Conservation (phyloP, 23 tunicate genomes). For the Ciona savignyi region DNA sequence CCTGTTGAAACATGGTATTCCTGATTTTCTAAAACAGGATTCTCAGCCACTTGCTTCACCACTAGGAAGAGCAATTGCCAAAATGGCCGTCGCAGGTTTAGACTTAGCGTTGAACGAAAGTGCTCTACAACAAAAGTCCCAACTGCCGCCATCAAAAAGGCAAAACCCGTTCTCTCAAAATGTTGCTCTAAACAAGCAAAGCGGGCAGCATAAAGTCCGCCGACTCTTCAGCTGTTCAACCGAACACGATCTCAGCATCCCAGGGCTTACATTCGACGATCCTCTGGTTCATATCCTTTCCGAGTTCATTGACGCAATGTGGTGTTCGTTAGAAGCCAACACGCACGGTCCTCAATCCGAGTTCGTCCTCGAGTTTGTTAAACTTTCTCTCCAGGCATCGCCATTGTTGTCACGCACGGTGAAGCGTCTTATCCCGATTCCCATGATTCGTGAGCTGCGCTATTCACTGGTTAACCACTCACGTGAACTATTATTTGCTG, state of each 20-base stretch:
- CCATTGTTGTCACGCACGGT: conserved; percentile 70
- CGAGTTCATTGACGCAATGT: conserved; percentile 23
- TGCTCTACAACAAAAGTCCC: conserved; percentile 37
- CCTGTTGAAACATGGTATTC: conserved; percentile 42
- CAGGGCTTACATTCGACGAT: conserved; percentile 34
- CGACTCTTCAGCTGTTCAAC: conserved; percentile 82
- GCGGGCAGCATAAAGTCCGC: conserved; percentile 22
- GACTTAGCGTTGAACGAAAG: conserved; percentile 52
- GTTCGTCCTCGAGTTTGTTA: conserved; percentile 46
- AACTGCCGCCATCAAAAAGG: background rate
- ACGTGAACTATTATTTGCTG: conserved; percentile 46
- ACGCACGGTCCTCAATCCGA: conserved; percentile 26
- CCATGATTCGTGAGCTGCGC: conserved; percentile 35
- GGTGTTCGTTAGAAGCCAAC: conserved; percentile 3
- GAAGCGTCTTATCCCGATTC: conserved; percentile 45
- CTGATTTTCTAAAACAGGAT: conserved; percentile 21
- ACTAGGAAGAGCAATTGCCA: conserved; percentile 32
- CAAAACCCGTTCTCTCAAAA: conserved; percentile 35
- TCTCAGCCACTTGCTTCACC: conserved; percentile 39
- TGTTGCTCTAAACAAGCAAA: conserved; percentile 9
- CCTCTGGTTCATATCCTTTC: conserved; percentile 29
- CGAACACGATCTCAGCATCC: conserved; percentile 66
- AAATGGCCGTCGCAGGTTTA: conserved; percentile 47
- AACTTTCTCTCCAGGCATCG: conserved; percentile 33
- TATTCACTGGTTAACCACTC: conserved; percentile 16